phyloP scores from a whole-genome alignment of 2,888 invertebrate genomes.

The Nomada hirtipes region DNA sequence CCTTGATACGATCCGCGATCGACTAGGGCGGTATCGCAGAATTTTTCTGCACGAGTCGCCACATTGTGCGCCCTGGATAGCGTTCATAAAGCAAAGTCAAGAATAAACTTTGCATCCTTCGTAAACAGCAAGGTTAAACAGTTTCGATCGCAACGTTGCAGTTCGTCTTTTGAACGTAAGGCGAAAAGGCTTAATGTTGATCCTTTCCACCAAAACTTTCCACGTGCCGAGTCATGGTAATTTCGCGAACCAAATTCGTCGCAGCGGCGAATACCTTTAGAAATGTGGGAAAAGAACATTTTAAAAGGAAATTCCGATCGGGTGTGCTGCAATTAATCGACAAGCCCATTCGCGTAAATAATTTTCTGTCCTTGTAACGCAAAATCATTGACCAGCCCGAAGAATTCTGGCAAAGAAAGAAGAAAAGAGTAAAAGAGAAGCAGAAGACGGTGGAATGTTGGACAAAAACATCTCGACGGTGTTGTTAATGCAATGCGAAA shows the following conservation, averaged over 20 bases:
- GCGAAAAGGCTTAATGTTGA: background rate
- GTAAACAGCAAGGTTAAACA: conserved; percentile 27
- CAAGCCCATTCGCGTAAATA: no score
- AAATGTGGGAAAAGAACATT: no score
- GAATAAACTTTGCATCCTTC: conserved; percentile 35
- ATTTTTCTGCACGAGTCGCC: conserved; percentile 40
- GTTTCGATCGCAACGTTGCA: background rate
- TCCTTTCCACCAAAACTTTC: background rate
- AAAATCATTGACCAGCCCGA: no score
- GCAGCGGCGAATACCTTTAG: background rate
- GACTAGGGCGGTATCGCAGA: conserved; percentile 9
- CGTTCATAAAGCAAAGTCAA: conserved; percentile 12
- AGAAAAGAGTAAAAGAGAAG: background rate
- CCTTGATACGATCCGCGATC: conserved; percentile 24
- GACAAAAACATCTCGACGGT: no score
- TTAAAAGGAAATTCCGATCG: background rate
- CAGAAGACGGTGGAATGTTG: no score
- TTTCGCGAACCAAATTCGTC: conserved; percentile 3
- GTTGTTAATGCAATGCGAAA: conserved; percentile 20
- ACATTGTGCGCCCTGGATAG: conserved; percentile 33
- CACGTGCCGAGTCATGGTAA: background rate
- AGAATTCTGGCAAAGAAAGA: background rate
- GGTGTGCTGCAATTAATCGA: no score
- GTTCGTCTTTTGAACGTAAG: background rate
- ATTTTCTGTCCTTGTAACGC: no score